phyloP scores from a whole-genome alignment of 2,113 vertebrate species.

The Dasypus novemcinctus region DNA sequence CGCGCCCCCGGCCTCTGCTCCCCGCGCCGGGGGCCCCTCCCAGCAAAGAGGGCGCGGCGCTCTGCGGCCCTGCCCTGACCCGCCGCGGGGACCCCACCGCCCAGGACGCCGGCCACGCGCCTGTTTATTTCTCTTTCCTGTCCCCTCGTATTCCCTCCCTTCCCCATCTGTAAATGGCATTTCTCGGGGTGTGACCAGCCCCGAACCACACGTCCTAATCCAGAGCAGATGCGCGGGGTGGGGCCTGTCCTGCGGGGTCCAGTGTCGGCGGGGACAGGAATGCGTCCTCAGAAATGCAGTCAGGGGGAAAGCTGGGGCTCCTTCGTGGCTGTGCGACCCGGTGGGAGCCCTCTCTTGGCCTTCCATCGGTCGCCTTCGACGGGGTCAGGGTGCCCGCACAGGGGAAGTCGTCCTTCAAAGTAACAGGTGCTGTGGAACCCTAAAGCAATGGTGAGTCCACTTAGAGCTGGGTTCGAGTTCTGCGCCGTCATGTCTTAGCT shows the following conservation, averaged over 20 bases:
- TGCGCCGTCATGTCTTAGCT: not conserved
- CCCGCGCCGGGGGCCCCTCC: constrained; percentile 8
- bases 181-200: constrained; percentile 56
- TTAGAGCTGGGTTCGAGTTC: not conserved
- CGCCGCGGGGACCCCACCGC: constrained; percentile 73
- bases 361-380: not conserved
- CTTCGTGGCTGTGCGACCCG: accelerated
- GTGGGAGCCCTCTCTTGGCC: not conserved
- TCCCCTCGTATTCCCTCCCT: constrained; percentile 67
- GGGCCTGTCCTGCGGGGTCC: not conserved
- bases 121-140: constrained; percentile 70
- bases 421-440: not conserved
- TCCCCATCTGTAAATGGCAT: constrained; percentile 71
- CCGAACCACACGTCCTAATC: constrained; percentile 36
- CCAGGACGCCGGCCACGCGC: constrained; percentile 74
- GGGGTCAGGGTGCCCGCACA: not conserved
- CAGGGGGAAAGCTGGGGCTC: not conserved
- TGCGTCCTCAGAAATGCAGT: not conserved
- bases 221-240: constrained; percentile 2
- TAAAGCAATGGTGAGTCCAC: not conserved
- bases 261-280: not conserved
- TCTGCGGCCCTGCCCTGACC: constrained; percentile 76
- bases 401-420: not conserved
- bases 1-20: not conserved
- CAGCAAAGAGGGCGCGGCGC: constrained; percentile 10